Evolutionary conservation across 1,140 invertebrate genomes (phyloP), one percentile per base, ranked within the genome.

Genomic region (Drosophila bifasciata): DNA sequence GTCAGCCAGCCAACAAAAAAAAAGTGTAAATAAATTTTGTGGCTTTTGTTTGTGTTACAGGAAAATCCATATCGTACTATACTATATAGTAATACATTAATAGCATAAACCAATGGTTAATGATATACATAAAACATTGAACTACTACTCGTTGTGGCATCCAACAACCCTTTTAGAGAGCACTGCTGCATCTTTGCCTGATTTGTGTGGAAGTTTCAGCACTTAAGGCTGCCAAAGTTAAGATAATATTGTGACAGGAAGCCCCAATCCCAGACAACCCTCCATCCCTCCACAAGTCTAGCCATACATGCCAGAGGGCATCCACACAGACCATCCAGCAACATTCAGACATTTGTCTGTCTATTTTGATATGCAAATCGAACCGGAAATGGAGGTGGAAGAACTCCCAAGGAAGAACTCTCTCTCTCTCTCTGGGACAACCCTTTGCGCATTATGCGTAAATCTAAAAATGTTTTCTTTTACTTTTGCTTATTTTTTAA

Each of bases 381-480:
- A 83, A 50, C 56, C 69, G 23, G 6, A 39, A 39, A 36, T 49
- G 52, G 52, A 71, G 70, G 50, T n/a, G 63, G 62, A 69, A 48
- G 62, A 69, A 48, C 21, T 40, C 23, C 59, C 49, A 13, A 23
- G 23, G 62, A 62, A 64, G 25, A 72, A 56, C 60, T n/a, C n/a
- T n/a, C n/a, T n/a, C n/a, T n/a, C n/a, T n/a, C 44, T 21, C 49
- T 43, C 41, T 36, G 32, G 50, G 41, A 52, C 77, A 78, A 89
- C 84, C 84, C 79, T 78, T 79, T 79, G 41, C 58, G 75, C 70
- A 62, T 83, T 64, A 79, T 78, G 62, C 73, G 69, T 86, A 86
- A 81, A 86, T 80, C 80, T 67, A 72, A 67, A 85, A 85, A 86
- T 86, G 81, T 86, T 86, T 86, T 86, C 77, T 63, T 77, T 80